Conservation (phyloP, 1,140 invertebrate species). For the Drosophila nikananu region DNA sequence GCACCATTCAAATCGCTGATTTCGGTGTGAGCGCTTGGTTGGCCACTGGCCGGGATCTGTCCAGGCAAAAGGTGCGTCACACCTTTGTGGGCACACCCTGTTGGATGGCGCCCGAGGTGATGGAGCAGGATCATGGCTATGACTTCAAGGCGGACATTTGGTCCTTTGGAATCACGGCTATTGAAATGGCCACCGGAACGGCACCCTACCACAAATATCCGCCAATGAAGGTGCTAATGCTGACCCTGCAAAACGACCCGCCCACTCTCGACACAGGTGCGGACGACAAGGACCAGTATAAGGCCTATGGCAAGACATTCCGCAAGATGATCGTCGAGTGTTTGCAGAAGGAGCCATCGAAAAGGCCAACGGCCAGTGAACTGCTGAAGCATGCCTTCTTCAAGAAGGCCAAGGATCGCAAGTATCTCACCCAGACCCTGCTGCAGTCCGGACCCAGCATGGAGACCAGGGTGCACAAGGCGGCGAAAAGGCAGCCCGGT, state of each 20-base stretch:
- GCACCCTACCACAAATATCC: conserved; percentile 99
- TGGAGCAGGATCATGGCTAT: conserved; percentile 99
- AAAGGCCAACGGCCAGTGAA: conserved; percentile 98
- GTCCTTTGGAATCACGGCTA: conserved; percentile 99
- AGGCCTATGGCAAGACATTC: conserved; percentile 98
- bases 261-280: conserved; percentile 97
- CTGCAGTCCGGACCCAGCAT: conserved; percentile 94
- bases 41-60: conserved; percentile 95
- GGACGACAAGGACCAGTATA: conserved; percentile 99
- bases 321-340: conserved; percentile 98
- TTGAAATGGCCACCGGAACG: conserved; percentile 99
- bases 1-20: conserved; percentile 99
- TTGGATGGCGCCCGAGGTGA: conserved; percentile 99
- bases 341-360: conserved; percentile 97
- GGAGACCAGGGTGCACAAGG: conserved; percentile 95
- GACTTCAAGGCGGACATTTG: conserved; percentile 99
- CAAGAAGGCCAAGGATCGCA: conserved; percentile 99
- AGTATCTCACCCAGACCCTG: conserved; percentile 96
- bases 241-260: conserved; percentile 99
- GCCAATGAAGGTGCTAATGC: conserved; percentile 99
- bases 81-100: conserved; percentile 99
- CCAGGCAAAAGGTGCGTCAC: conserved; percentile 97
- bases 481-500: conserved; percentile 93
- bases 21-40: conserved; percentile 98
- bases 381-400: conserved; percentile 99